Evolutionary conservation across 2,113 vertebrate species (phyloP), one percentile per base, ranked within the genome.

Genomic region (Cyphomyrus discorhynchus): DNA sequence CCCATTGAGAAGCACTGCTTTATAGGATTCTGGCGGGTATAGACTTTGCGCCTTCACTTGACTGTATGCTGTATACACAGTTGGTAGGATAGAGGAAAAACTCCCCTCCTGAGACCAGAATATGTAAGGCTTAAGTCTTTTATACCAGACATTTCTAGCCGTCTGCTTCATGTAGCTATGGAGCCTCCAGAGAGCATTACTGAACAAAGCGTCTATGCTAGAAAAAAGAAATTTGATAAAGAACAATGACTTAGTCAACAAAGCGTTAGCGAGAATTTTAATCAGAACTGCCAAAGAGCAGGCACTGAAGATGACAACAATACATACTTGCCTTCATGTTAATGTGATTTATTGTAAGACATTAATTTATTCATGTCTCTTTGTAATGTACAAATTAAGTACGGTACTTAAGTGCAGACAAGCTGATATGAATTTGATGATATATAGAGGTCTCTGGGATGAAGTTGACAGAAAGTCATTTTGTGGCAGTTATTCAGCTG

Each of bases 21-120:
- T 42, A 42, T 19, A 80, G 35, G 74, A 87, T 85, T 91, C 92
- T 92, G 87, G 77, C 90, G 92, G 93, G 91, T 93, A 89, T 88
- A 86, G 90, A 91, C 89, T 88, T 93, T 91, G 89, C 87, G 90
- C 92, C 89, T 92, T 90, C 74, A 91, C 90, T 91, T 84, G 88
- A 89, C 74, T 90, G 87, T 80, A 80, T 86, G 91, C 91, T 90
- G 89, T 90, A 86, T 91, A 91, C 90, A 90, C 89, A 89, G 90
- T 58, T 89, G 45, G 62, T 77, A 91, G 90, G 91, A 91, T 85
- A 31, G 84, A 35, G 88, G 88, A 92, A 91, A 77, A 89, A 86
- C 27, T 88, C 85, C 89, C 62, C 88, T 87, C 92, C 88, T 24
- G 70, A 90, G 62, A 90, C 62, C 24, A 21, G 42, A 80, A 62